Percentiles rank a stretch among this genome's conserved stretches.
Evolutionary conservation across 2,797 vertebrate species (phyloP).

Genomic region (Zalophus californianus): DNA sequence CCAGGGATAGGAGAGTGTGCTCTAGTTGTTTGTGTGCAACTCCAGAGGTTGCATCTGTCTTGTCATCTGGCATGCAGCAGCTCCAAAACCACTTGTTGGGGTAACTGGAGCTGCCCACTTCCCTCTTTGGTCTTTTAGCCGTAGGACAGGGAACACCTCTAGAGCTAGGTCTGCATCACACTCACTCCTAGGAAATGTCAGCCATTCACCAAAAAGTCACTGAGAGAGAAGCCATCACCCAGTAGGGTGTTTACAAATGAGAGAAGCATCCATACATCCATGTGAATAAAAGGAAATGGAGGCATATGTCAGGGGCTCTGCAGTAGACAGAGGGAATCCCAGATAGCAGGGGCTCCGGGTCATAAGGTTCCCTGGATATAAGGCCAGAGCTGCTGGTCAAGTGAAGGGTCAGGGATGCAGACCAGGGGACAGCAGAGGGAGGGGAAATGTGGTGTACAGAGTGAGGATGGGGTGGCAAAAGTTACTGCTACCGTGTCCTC

Average conservation of each 20-base stretch:
- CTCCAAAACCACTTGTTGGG: slow-evolving; percentile 15
- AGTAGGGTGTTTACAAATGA: not conserved
- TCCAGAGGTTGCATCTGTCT: not conserved
- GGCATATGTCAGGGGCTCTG: not conserved
- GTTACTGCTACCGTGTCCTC: not conserved
- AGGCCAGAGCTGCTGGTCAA: not conserved
- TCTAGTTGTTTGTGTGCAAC: not conserved
- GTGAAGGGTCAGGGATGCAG: not conserved
- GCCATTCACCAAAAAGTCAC: slow-evolving; percentile 36
- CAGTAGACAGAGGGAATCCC: not conserved
- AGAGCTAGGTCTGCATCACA: not conserved
- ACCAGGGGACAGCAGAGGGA: not conserved
- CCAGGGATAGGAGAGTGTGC: not conserved
- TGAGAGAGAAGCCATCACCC: not conserved
- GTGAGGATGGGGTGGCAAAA: not conserved
- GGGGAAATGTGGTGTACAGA: not conserved
- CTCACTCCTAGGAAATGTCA: not conserved
- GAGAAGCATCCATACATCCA: not conserved
- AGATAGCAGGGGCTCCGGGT: not conserved
- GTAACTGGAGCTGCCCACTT: not conserved
- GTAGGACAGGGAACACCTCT: not conserved
- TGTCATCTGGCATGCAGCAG: not conserved
- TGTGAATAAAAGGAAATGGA: not conserved
- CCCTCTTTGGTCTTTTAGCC: slow-evolving; percentile 30
- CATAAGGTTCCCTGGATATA: not conserved